Conservation (phyloP, 2,888 invertebrate genomes). For the Lasioglossum leucozonium region DNA sequence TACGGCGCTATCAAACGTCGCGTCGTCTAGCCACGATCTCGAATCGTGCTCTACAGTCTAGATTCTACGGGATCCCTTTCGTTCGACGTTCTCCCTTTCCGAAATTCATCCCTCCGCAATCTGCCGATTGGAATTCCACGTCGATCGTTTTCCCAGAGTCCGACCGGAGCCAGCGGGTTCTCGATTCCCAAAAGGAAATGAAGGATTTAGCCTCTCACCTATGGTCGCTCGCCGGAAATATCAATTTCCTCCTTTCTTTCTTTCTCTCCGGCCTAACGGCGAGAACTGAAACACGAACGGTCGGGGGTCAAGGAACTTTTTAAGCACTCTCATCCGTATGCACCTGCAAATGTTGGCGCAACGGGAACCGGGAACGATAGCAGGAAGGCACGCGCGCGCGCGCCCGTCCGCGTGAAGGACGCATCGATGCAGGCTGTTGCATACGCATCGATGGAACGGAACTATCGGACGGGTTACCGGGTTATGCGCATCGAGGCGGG, state of each 20-base stretch:
- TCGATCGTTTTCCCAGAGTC: neutral
- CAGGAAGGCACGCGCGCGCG: conserved; percentile 47
- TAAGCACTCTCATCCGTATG: conserved; percentile 36
- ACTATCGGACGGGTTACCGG: conserved; percentile 58
- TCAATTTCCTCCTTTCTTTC: conserved; percentile 1
- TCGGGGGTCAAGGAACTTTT: conserved; percentile 46
- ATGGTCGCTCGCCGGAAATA: neutral
- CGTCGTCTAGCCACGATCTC: conserved; percentile 26
- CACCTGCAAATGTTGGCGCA: conserved; percentile 33
- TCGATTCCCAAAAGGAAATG: neutral
- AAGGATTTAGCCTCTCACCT: neutral
- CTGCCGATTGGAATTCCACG: neutral
- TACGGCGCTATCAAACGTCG: conserved; percentile 10
- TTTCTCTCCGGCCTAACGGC: neutral
- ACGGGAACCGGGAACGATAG: conserved; percentile 39
- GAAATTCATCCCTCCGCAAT: neutral
- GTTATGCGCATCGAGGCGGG: conserved; percentile 52
- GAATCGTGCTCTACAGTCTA: neutral
- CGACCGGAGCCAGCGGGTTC: neutral
- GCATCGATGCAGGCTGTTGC: neutral
- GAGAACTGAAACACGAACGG: neutral
- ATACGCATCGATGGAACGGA: conserved; percentile 44
- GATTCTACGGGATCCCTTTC: neutral
- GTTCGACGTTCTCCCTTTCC: neutral
- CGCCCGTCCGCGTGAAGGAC: neutral